Base-by-base conservation (phyloP, 1,140 invertebrate species). In the Dreissena polymorpha region DNA sequence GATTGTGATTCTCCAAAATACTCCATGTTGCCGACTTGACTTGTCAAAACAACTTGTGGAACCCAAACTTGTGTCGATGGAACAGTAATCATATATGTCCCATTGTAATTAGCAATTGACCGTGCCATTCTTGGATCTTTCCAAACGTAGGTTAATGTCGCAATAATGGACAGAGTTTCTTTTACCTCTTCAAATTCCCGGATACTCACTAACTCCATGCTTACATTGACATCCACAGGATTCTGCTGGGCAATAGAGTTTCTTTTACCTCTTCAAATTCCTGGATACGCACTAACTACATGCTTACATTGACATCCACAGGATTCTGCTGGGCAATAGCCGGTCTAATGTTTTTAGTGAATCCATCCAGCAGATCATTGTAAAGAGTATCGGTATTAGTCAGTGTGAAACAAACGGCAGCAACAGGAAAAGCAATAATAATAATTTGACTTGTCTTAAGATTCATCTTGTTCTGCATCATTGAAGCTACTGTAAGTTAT, bases 171-270 rank as follows among this genome's bases (percentile, higher is more conserved):
- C 16, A 78, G 10, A 0, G 50, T 23, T 39, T 53, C 63, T 10
- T 60, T 29, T 68, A 78, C 65, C 39, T 78, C 75, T n/a, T 78
- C 65, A 39, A 78, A 78, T 27, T 78, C 75, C 64, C 51, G 29
- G 21, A 78, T 68, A 25, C n/a, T 6, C 5, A 50, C 51, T 13
- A 78, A 21, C 13, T 78, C 64, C 64, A 53, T 53, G 23, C 39
- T 78, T 12, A 78, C 49, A 55, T 78, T 68, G 13, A 78, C 57
- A 23, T 60, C 16, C 16, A 60, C 16, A n/a, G 57, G 57, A 10
- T 18, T 23, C 16, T 18, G 16, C 57, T n/a, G n/a, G n/a, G n/a
- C n/a, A n/a, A n/a, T n/a, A n/a, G n/a, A n/a, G n/a, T n/a, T n/a
- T n/a, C n/a, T n/a, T n/a, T n/a, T n/a, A n/a, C n/a, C n/a, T n/a